Base-by-base conservation (phyloP, 2,888 invertebrate species). In the Xylota segnis region DNA sequence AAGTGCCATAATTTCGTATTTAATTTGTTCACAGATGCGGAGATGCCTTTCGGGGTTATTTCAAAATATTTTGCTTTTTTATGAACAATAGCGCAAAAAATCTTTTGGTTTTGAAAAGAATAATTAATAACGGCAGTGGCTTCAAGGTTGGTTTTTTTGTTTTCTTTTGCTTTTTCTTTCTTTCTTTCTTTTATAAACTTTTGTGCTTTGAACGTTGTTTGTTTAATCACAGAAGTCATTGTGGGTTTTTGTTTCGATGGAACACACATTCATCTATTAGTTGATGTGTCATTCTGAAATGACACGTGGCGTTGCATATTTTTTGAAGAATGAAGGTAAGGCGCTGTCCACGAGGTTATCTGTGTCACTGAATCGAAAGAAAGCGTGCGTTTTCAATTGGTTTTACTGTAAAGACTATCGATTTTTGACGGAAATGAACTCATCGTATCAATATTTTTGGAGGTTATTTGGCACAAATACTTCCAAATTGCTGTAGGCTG, bases 111-210 rank as follows among this genome's bases (percentile, higher is more conserved):
- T 63, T 63, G 14, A 40, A 63, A 47, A 34, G 54, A 63, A 74
- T 74, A 74, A 74, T 63, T 63, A 74, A 74, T 63, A n/a, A 43
- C 45, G 32, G 23, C 18, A 9, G 29, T 9, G 74, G 16, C 12
- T 63, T 23, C 40, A 54, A 54, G 63, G 59, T 37, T 71, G 34
- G 14, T 23, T n/a, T 6, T 59, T 45, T 29, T 3, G 1, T 23
- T 23, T 3, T 23, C 23, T 23, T 23, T 23, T 3, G 1, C 3
- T 23, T 3, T 23, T 23, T 5, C 2, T 5, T 29, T 29, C 27
- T 5, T n/a, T n/a, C n/a, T n/a, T n/a, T n/a, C n/a, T n/a, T n/a
- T n/a, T n/a, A n/a, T n/a, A n/a, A n/a, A n/a, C n/a, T n/a, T 9
- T 40, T 4, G 9, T 4, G 18, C 16, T 72, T 29, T 29, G 14